Evolutionary conservation across 2,113 vertebrate genomes (phyloP).

Genomic region (Odontesthes bonariensis): DNA sequence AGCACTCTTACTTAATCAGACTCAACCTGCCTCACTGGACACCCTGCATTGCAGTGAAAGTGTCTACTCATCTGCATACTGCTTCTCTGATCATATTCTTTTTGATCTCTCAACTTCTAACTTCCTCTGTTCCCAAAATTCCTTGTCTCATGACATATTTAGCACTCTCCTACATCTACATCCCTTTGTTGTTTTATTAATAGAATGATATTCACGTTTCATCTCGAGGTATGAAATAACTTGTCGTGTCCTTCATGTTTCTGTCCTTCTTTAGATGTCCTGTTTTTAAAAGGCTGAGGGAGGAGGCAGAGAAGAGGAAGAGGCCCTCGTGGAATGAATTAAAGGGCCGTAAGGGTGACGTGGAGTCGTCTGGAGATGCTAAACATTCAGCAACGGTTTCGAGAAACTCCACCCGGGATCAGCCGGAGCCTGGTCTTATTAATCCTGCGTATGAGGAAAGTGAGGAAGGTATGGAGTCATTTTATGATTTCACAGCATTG

Average conservation of each 20-base stretch:
- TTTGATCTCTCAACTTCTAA: neutral
- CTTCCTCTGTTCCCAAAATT: neutral
- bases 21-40: constrained; percentile 44
- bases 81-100: constrained; percentile 22
- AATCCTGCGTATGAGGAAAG: constrained; percentile 92
- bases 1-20: constrained; percentile 58
- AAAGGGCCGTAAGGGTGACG: constrained; percentile 79
- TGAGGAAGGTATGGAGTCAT: constrained; percentile 86
- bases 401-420: constrained; percentile 63
- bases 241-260: constrained; percentile 3
- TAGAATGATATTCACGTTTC: neutral
- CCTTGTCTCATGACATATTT: neutral
- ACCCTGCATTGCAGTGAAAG: constrained; percentile 73
- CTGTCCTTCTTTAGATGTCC: constrained; percentile 82
- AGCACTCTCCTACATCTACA: neutral
- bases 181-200: constrained; percentile 2
- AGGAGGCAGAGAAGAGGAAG: constrained; percentile 86
- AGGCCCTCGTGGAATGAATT: constrained; percentile 83
- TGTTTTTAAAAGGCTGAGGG: constrained; percentile 86
- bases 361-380: constrained; percentile 76
- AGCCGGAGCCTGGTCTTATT: constrained; percentile 87
- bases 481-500: neutral
- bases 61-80: constrained; percentile 53
- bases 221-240: constrained; percentile 16
- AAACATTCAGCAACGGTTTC: constrained; percentile 68